These are phyloP conservation scores for Phlogophora meticulosa DNA, from an alignment of 2,888 invertebrate genomes.

Conservation along the genomic window DNA sequence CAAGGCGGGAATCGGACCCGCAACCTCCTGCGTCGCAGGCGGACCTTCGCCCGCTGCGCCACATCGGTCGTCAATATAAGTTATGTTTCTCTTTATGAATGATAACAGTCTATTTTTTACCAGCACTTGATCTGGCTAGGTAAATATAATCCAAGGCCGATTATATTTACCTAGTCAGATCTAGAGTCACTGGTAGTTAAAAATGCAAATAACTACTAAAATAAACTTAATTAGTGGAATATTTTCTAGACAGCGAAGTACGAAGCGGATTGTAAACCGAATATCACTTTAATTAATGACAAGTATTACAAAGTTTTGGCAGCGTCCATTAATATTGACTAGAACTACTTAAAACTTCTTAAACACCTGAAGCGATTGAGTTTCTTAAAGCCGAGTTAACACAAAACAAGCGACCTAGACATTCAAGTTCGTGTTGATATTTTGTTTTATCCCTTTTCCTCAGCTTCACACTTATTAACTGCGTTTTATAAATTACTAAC, in stretches of 20 bases:
- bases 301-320: constrained; percentile 30
- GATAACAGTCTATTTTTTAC: constrained; percentile 3
- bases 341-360: constrained; percentile 6
- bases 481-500: no score
- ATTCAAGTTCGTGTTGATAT: no score
- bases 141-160: no score
- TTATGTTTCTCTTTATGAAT: neutral
- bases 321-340: constrained; percentile 2
- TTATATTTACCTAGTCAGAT: neutral
- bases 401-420: no score
- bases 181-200: constrained; percentile 10
- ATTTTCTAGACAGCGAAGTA: neutral
- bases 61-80: no score
- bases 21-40: no score
- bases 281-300: neutral
- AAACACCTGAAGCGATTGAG: neutral
- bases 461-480: no score
- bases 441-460: no score
- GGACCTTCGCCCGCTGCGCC: no score
- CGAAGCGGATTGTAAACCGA: neutral
- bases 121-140: constrained; percentile 3
- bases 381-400: neutral
- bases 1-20: no score
- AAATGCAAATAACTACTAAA: constrained; percentile 5
- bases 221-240: neutral